Evolutionary conservation across 2,113 vertebrate species (phyloP), one percentile per base, ranked within the genome.

Genomic region (Suricata suricatta): DNA sequence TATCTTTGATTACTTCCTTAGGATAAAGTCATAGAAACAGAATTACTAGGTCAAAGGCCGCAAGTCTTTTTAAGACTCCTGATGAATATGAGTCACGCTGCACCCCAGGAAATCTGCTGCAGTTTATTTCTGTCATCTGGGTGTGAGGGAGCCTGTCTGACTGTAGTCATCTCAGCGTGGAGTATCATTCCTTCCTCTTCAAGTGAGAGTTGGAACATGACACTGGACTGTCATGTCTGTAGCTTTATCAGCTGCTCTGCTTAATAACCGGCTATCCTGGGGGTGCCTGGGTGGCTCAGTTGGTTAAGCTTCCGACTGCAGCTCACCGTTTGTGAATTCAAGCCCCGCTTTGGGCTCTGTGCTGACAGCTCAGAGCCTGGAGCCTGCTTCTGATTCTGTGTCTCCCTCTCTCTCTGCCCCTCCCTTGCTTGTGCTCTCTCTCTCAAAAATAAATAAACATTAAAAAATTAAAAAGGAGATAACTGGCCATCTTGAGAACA

Each of bases 1-100:
- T 97, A 95, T 98, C 95, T 96, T 79, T 72, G 35, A 94, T 97
- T 87, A 94, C 64, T 97, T 98, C 95, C 97, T 95, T 97, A 84
- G 57, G 54, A 80, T 92, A 94, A 96, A 97, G 74, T 90, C 71
- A 83, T 90, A 79, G 84, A 96, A 93, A 90, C 96, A 90, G 92
- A 97, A 90, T 88, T 41, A 88, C 52, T 72, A 50, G 85, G 95
- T 85, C 94, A 93, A 92, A 95, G 84, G 31, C 86, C 93, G 81
- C 71, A 82, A n/a, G 89, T 44, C 64, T 95, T 91, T 81, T 88
- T 92, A 83, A 86, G 94, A 35, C 29, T 84, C 25, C 90, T 82
- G 44, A 68, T 90, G 68, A 71, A 50, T 74, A 12, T 79, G 27
- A 86, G 69, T 88, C 64, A 77, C 71, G 68, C 0, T 64, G 41